Percentiles rank a stretch among this genome's conserved stretches.
Conservation (phyloP, 2,113 vertebrate species). For the Ovibos moschatus region DNA sequence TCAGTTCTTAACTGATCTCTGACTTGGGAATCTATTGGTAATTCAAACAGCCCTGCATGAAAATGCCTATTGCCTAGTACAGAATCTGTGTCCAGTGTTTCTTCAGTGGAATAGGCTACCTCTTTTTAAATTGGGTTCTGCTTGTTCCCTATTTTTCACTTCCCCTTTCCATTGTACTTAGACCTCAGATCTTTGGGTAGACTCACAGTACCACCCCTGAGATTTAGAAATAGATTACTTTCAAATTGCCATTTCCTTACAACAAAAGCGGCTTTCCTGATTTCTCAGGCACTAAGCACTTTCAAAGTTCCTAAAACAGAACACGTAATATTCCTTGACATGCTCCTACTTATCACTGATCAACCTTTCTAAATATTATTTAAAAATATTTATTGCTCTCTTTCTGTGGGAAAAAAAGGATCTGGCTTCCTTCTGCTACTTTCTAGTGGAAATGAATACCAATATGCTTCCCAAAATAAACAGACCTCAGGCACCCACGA, state of each 20-base stretch:
- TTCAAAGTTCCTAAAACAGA: not conserved
- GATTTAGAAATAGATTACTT: slow-evolving; percentile 46
- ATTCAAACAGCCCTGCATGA: not conserved
- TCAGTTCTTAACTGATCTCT: not conserved
- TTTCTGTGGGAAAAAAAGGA: slow-evolving; percentile 36
- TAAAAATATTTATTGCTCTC: not conserved
- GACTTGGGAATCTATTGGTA: not conserved
- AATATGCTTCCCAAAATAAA: slow-evolving; percentile 17
- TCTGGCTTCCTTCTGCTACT: slow-evolving; percentile 22
- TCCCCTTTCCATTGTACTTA: slow-evolving; percentile 22
- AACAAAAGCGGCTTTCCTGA: slow-evolving; percentile 20
- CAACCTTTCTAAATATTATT: slow-evolving; percentile 37
- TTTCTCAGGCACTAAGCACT: not conserved
- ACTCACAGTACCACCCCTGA: not conserved
- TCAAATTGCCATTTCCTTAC: slow-evolving; percentile 29
- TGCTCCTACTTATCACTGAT: slow-evolving; percentile 14
- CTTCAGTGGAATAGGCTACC: not conserved
- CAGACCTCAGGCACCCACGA: slow-evolving; percentile 36
- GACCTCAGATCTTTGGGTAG: not conserved
- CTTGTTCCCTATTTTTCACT: slow-evolving; percentile 32
- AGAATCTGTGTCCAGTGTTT: not conserved
- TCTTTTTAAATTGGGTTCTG: slow-evolving; percentile 36
- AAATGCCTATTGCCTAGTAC: not conserved
- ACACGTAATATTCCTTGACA: slow-evolving; percentile 12
- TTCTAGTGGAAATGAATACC: slow-evolving; percentile 43